Evolutionary conservation across 2,113 vertebrate genomes (phyloP).

Genomic region (Neoarius graeffei): DNA sequence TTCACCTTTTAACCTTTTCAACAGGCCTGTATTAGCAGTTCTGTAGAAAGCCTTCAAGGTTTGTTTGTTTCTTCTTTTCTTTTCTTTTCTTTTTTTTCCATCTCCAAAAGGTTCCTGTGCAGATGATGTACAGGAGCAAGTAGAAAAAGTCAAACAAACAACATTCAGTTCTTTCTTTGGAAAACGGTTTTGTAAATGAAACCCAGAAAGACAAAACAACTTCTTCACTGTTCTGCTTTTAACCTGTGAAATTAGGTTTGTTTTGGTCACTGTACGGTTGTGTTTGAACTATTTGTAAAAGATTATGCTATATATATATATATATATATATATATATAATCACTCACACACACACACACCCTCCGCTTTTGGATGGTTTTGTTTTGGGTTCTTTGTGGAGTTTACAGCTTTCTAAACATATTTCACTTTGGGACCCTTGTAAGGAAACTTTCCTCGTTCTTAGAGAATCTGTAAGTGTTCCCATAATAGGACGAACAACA

Average conservation of each 20-base stretch:
- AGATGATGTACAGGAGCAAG: neutral
- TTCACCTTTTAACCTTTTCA: neutral
- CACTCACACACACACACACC: too few species aligned
- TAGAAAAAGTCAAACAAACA: neutral
- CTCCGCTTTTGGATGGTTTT: neutral
- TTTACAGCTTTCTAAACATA: neutral
- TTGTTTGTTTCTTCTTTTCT: neutral
- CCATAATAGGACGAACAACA: neutral
- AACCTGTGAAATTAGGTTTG: neutral
- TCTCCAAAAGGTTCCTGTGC: neutral
- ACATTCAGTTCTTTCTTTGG: neutral
- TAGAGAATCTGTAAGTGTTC: neutral
- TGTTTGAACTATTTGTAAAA: neutral
- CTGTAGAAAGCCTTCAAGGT: neutral
- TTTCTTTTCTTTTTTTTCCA: neutral
- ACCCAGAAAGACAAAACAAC: neutral
- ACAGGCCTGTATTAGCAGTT: neutral
- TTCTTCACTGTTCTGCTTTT: too few species aligned
- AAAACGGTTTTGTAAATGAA: neutral
- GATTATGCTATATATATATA: too few species aligned
- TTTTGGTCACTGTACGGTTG: neutral
- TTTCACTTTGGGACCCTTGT: neutral
- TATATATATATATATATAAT: too few species aligned
- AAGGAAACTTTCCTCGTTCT: neutral
- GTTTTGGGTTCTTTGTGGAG: neutral